phyloP scores from a whole-genome alignment of 2,797 vertebrate species.

The Lutjanus campechanus region DNA sequence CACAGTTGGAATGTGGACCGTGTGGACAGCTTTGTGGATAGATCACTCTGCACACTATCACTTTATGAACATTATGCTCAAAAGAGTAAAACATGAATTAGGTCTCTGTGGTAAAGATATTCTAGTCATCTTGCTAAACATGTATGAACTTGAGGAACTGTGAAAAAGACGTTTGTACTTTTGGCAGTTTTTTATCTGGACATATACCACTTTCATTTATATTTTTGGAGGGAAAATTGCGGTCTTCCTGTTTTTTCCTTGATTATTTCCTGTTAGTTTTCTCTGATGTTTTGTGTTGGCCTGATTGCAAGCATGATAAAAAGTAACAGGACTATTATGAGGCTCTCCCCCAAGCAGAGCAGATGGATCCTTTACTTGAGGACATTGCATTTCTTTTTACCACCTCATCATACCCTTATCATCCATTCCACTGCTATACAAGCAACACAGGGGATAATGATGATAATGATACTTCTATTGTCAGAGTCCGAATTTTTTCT shows the following conservation, averaged over 20 bases:
- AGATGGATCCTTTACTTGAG: slow-evolving; percentile 42
- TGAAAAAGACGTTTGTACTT: slow-evolving; percentile 8
- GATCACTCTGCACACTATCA: slow-evolving; percentile 14
- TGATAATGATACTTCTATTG: no score
- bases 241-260: slow-evolving; percentile 54
- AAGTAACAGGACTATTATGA: slow-evolving; percentile 4
- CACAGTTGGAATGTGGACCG: slow-evolving; percentile 55
- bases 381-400: slow-evolving; percentile 45
- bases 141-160: slow-evolving; percentile 1
- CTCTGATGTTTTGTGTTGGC: slow-evolving; percentile 11
- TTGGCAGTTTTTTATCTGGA: not conserved
- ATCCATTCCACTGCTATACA: slow-evolving; percentile 39
- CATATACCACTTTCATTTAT: slow-evolving; percentile 11
- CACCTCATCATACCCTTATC: slow-evolving; percentile 4
- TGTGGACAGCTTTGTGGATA: slow-evolving; percentile 44
- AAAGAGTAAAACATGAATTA: not conserved
- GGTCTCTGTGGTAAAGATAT: not conserved
- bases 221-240: slow-evolving; percentile 40
- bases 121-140: slow-evolving; percentile 9
- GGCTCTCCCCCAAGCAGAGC: slow-evolving; percentile 14
- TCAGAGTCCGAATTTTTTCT: no score
- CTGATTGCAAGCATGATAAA: slow-evolving; percentile 42
- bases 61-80: not conserved
- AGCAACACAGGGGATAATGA: slow-evolving; percentile 30
- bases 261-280: slow-evolving; percentile 52